Evolutionary conservation across 2,113 vertebrate genomes (phyloP).

Genomic region (Xiphophorus couchianus): DNA sequence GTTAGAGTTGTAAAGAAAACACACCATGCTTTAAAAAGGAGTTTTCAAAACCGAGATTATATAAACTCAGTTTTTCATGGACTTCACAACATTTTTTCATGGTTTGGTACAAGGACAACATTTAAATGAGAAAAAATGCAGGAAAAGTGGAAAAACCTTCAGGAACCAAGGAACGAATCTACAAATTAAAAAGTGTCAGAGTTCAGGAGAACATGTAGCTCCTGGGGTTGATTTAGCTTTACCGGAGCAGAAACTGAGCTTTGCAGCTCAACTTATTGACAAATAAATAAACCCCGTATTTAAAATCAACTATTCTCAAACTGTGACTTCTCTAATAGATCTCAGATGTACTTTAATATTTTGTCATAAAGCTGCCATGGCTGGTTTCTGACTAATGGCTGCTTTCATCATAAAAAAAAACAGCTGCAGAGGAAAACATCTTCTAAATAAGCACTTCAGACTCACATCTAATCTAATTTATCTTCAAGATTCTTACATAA

Average conservation of each 20-base stretch:
- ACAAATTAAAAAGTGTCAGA: background rate
- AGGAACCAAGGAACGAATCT: background rate
- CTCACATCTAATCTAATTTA: background rate
- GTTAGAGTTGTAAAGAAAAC: no score
- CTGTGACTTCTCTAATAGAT: background rate
- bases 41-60: no score
- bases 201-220: background rate
- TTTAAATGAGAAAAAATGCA: background rate
- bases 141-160: background rate
- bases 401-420: constrained; percentile 10
- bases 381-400: background rate
- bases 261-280: background rate
- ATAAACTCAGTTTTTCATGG: no score
- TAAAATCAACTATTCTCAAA: background rate
- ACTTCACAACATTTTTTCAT: no score
- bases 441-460: background rate
- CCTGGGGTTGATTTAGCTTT: background rate
- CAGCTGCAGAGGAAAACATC: background rate
- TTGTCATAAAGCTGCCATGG: background rate
- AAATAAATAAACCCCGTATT: background rate
- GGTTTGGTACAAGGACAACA: no score
- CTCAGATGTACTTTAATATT: background rate
- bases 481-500: background rate
- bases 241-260: background rate
- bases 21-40: no score